Evolutionary conservation across 2,113 vertebrate species (phyloP), one percentile per base, ranked within the genome.

Genomic region (Patagioenas fasciata): DNA sequence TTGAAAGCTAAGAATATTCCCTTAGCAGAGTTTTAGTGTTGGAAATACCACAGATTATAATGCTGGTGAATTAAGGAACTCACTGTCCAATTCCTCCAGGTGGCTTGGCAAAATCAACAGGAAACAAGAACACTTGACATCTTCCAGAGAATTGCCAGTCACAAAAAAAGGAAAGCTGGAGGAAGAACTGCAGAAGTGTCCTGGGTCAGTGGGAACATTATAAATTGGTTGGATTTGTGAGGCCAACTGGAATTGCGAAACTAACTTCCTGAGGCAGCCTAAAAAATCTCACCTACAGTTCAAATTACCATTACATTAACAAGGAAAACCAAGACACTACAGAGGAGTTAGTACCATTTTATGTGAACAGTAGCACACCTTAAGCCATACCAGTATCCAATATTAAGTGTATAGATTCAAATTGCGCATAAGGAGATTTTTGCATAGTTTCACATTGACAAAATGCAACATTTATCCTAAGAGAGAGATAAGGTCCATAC

Each of bases 401-500:
- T 62, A 79, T 23, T 21, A 58, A 19, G 19, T 2, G 18, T 13
- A 66, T 9, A 57, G 38, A 72, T 57, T 75, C 62, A 85, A 87
- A 64, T 38, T 0, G 0, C 0, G 15, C 13, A 13, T 26, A 75
- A 50, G 53, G 28, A 84, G 26, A 73, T 36, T 88, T 95, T 74
- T 89, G 50, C 67, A 73, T 50, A 77, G 47, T 54, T 86, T 65
- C 36, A 32, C 1, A 1, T 38, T 44, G 51, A 77, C 31, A 94
- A 93, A 94, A 83, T 9, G 17, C 40, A 85, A 15, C 47, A 57
- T 65, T 77, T 85, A 65, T 44, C 54, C 50, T 77, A 85, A 85
- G 15, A 69, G 26, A 72, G 40, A 93, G 44, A 80, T 32, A 91
- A 90, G 31, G 64, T 54, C 36, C 58, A 58, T 83, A 90, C 94